phyloP scores from a whole-genome alignment of 1,140 invertebrate species.

The Ruditapes philippinarum region DNA sequence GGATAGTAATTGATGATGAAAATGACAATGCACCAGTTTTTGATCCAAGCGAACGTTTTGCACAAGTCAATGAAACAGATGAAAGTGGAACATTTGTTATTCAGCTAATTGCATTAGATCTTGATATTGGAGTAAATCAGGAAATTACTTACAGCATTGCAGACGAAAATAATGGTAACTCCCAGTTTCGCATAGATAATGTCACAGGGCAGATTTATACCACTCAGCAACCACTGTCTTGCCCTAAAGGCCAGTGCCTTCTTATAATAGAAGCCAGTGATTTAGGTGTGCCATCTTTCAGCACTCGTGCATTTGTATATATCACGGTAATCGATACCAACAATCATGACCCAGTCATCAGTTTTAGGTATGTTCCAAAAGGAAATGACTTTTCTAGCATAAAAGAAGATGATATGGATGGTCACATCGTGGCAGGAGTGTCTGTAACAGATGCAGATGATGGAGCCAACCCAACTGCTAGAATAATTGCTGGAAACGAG shows the following conservation, averaged over 20 bases:
- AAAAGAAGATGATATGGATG: constrained; percentile 96
- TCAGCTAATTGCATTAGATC: constrained; percentile 75
- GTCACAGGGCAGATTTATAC: constrained; percentile 82
- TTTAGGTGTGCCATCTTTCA: constrained; percentile 95
- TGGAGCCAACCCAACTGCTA: constrained; percentile 94
- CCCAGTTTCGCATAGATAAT: constrained; percentile 81
- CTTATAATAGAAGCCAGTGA: constrained; percentile 97
- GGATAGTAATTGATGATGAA: constrained; percentile 95
- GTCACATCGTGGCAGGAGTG: constrained; percentile 97
- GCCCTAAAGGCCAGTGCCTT: constrained; percentile 89
- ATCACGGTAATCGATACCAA: constrained; percentile 96
- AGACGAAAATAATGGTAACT: constrained; percentile 67
- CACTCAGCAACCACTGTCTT: constrained; percentile 73
- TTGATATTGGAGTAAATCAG: constrained; percentile 82
- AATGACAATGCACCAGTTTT: constrained; percentile 97
- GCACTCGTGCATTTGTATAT: constrained; percentile 97
- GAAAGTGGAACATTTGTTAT: constrained; percentile 76
- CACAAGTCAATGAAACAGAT: constrained; percentile 78
- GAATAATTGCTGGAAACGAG: constrained; percentile 94
- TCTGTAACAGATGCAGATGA: constrained; percentile 96
- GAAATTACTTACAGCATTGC: constrained; percentile 91
- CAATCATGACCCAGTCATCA: constrained; percentile 97
- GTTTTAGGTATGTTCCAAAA: constrained; percentile 93
- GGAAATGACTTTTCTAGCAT: constrained; percentile 95
- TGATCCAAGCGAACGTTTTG: constrained; percentile 91